Conservation (phyloP, 2,797 vertebrate species). For the Loris lydekkerianus region DNA sequence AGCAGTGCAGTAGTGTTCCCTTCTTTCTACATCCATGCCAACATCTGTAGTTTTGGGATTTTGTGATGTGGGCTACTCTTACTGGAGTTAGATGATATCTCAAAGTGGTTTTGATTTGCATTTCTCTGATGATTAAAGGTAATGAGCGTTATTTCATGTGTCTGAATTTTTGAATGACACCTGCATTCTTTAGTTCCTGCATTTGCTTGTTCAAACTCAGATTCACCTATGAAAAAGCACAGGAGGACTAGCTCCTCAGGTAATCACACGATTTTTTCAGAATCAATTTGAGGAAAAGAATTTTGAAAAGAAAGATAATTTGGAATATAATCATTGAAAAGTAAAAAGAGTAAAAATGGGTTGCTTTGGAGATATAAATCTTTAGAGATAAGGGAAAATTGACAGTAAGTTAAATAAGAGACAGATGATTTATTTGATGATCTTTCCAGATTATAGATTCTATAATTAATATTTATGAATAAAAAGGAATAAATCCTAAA, state of each 20-base stretch:
- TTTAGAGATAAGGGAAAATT: conserved; percentile 23
- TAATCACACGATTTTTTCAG: conserved; percentile 37
- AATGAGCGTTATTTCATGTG: no score
- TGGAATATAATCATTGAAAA: conserved; percentile 74
- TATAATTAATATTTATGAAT: background rate
- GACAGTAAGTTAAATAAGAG: background rate
- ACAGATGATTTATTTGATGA: background rate
- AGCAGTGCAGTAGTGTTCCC: no score
- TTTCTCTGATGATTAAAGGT: no score
- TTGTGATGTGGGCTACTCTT: no score
- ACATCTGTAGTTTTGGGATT: no score
- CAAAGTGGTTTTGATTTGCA: no score
- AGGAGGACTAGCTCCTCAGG: background rate
- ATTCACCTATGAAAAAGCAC: background rate
- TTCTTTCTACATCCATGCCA: no score
- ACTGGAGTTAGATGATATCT: no score
- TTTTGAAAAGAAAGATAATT: conserved; percentile 66
- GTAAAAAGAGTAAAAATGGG: background rate
- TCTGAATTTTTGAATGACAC: background rate
- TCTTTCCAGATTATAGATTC: background rate
- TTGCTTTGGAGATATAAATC: background rate
- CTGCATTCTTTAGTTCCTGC: background rate
- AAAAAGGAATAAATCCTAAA: background rate
- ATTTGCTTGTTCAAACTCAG: background rate
- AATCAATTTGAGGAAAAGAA: conserved; percentile 61